Evolutionary conservation across 1,140 invertebrate genomes (phyloP).

Genomic region (Neodiprion virginianus): DNA sequence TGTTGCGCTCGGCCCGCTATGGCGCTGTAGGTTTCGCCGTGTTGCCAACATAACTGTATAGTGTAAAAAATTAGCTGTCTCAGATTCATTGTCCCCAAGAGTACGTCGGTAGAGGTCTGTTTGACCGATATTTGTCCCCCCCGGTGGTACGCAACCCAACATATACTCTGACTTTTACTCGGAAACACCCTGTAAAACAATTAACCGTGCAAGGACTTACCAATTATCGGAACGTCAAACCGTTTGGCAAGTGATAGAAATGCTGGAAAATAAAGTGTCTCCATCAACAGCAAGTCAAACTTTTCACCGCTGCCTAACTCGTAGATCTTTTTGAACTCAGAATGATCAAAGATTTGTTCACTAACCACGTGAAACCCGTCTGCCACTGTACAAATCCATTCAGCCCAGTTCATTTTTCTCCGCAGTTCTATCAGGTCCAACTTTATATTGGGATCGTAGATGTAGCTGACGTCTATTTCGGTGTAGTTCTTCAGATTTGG

Average conservation of each 20-base stretch:
- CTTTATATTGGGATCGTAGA: not conserved
- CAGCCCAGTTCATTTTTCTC: constrained; percentile 18
- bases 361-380: not conserved
- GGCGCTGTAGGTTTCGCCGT: too few species aligned
- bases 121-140: too few species aligned
- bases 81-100: too few species aligned
- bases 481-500: constrained; percentile 24
- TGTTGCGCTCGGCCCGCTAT: too few species aligned
- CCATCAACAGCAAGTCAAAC: constrained; percentile 40
- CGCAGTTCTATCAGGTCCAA: not conserved
- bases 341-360: constrained; percentile 24
- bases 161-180: not conserved
- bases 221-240: constrained; percentile 39
- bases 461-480: constrained; percentile 26
- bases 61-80: too few species aligned
- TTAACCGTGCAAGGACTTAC: constrained; percentile 25
- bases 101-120: too few species aligned
- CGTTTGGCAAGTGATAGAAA: constrained; percentile 29
- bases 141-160: too few species aligned
- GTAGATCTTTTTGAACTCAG: constrained; percentile 34
- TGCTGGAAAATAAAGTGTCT: constrained; percentile 20
- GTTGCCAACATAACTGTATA: too few species aligned
- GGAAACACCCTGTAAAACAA: not conserved
- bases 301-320: constrained; percentile 23
- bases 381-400: accelerated